These are phyloP conservation scores for Pangasius djambal DNA, from an alignment of 2,797 vertebrate species.

Conservation along the genomic window DNA sequence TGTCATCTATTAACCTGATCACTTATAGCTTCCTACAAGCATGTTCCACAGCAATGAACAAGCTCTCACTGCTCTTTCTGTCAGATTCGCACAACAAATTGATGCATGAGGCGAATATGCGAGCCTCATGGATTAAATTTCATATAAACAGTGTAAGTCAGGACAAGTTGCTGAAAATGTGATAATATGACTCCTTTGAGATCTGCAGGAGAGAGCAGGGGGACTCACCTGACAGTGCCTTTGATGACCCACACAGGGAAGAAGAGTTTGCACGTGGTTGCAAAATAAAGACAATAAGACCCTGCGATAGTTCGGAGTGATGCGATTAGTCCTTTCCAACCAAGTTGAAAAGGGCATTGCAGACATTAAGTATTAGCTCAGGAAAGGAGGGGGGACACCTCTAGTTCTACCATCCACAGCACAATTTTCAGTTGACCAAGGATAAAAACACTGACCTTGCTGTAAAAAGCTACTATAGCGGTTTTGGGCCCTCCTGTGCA, in stretches of 20 bases:
- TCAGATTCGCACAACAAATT: slow-evolving; percentile 23
- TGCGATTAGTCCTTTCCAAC: slow-evolving; percentile 54
- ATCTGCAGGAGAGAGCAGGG: slow-evolving; percentile 18
- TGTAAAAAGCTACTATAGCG: slow-evolving; percentile 48
- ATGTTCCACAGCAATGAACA: slow-evolving; percentile 8
- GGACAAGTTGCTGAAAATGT: slow-evolving; percentile 37
- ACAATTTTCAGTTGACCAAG: slow-evolving; percentile 58
- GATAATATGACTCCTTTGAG: slow-evolving; percentile 26
- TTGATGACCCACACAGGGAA: slow-evolving; percentile 49
- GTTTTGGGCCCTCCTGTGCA: slow-evolving; percentile 26
- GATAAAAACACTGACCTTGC: slow-evolving; percentile 65
- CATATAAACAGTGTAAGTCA: slow-evolving; percentile 20
- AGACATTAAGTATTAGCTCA: slow-evolving; percentile 56
- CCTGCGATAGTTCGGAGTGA: slow-evolving; percentile 52
- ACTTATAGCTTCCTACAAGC: slow-evolving; percentile 24
- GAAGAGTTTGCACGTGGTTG: slow-evolving; percentile 51
- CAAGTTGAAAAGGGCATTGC: slow-evolving; percentile 59
- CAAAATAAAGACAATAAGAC: slow-evolving; percentile 51
- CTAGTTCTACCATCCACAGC: slow-evolving; percentile 55
- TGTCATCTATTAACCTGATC: slow-evolving; percentile 59
- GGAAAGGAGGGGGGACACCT: slow-evolving; percentile 51
- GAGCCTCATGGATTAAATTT: slow-evolving; percentile 46
- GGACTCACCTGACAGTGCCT: slow-evolving; percentile 41
- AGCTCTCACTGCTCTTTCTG: slow-evolving; percentile 19
- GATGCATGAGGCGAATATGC: slow-evolving; percentile 39